A percentile compares a stretch with the other conserved stretches of the same genome.
These are phyloP conservation scores for Drepana falcataria DNA, from an alignment of 2,888 invertebrate species.

Conservation along the genomic window DNA sequence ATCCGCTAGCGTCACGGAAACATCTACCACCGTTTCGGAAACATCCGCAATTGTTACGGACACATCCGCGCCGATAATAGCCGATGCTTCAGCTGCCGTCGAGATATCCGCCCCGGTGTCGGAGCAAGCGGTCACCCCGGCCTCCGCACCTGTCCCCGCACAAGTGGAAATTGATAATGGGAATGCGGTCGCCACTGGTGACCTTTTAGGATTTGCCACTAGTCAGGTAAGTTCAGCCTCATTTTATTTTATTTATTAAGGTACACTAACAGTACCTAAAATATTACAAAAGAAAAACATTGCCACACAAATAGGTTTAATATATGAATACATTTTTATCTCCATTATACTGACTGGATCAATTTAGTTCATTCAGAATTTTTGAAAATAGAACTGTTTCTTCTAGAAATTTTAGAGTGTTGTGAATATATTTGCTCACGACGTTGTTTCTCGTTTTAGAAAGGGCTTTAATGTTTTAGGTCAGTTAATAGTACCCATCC, in stretches of 20 bases:
- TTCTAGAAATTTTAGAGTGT: too few relatives aligned
- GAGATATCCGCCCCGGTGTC: background rate
- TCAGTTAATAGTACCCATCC: too few relatives aligned
- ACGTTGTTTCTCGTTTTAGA: too few relatives aligned
- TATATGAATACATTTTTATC: too few relatives aligned
- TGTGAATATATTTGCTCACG: too few relatives aligned
- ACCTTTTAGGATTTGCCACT: conserved; percentile 43
- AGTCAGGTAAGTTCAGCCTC: conserved; percentile 34
- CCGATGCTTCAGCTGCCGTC: background rate
- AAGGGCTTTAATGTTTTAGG: too few relatives aligned
- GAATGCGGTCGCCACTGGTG: conserved; percentile 42
- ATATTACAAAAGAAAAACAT: too few relatives aligned
- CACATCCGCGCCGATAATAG: background rate
- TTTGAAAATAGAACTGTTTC: too few relatives aligned
- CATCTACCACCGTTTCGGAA: background rate
- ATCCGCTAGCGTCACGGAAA: background rate
- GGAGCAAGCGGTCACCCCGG: conserved; percentile 8
- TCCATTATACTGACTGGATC: too few relatives aligned
- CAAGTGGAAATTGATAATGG: conserved; percentile 38
- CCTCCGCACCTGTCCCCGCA: conserved; percentile 4
- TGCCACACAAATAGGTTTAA: too few relatives aligned
- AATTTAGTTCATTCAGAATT: too few relatives aligned
- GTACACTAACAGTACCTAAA: too few relatives aligned
- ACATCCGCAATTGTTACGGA: background rate
- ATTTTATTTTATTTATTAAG: background rate